Evolutionary conservation across 1,140 invertebrate genomes (phyloP).

Genomic region (Drosophila lowei): DNA sequence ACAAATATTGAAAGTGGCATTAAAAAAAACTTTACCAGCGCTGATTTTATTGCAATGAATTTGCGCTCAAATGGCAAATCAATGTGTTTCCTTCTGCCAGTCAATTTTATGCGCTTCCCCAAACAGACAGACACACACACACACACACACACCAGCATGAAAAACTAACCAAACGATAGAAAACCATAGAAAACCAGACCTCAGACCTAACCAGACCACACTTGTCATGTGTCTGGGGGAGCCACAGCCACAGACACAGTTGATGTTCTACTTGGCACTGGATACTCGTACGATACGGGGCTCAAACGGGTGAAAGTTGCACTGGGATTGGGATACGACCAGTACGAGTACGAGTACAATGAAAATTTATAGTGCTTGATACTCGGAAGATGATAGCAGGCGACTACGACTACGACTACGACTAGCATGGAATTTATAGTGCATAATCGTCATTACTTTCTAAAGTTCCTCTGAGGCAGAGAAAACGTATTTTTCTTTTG

Average conservation of each 20-base stretch:
- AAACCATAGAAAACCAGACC: too few relatives aligned
- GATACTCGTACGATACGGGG: constrained; percentile 7
- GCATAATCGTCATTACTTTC: constrained; percentile 9
- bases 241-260: constrained; percentile 11
- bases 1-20: constrained; percentile 81
- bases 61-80: constrained; percentile 79
- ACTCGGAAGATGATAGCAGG: constrained; percentile 9
- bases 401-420: too few relatives aligned
- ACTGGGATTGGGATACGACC: neutral
- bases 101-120: constrained; percentile 65
- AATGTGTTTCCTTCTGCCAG: constrained; percentile 76
- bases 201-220: too few relatives aligned
- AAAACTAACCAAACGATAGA: too few relatives aligned
- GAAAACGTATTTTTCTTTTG: neutral
- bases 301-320: constrained; percentile 44
- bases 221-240: neutral
- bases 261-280: constrained; percentile 51
- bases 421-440: constrained; percentile 24
- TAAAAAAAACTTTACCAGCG: constrained; percentile 69
- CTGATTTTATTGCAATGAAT: constrained; percentile 79
- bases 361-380: constrained; percentile 14
- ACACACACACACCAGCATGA: neutral
- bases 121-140: neutral
- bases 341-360: neutral
- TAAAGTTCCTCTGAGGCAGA: neutral